Evolutionary conservation across 1,140 invertebrate genomes (phyloP), one percentile per base, ranked within the genome.

Genomic region (Potamilus streckersoni): DNA sequence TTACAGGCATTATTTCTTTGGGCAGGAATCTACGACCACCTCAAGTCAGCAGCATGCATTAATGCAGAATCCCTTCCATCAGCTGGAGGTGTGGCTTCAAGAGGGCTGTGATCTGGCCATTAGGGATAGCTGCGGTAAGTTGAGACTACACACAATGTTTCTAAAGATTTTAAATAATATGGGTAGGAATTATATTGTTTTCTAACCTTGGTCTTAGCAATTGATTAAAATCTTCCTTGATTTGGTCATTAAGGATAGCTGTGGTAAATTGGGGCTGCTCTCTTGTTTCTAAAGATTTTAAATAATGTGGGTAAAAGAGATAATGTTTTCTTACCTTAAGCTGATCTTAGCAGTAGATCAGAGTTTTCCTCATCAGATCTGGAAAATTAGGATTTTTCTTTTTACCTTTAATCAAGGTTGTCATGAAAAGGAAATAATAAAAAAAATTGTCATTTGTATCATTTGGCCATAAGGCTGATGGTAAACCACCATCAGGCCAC

Each of bases 51-150:
- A 49, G 38, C 6, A 81, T 74, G 78, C 76, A 15, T 72, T 80
- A 56, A 81, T 81, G 78, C 82, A 90, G 69, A 86, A 95, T 91
- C 93, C 96, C 62, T 98, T 97, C 91, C 98, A 96, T 91, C 94
- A 96, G 88, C 92, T 98, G 62, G 94, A 95, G 78, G 92, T 98
- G 79, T 94, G 96, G 90, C 92, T 98, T 71, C 94, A 94, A 84
- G 93, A 95, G 86, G 97, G 96, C 62, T 93, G 93, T 85, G 95
- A 97, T 89, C 92, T 98, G 83, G 93, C 97, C 31, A 95, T 97
- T 38, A 96, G 96, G 93, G 97, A 98, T 90, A 95, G 97, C 90
- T 96, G 96, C 90, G 97, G 97, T 97, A 91, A 93, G 92, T 89
- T 72, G 13, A 23, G 20, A 8, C 20, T 62, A 5, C 6, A 12